Evolutionary conservation across 35 echinoderm and acorn worm species (phyloP).

Genomic region (Strongylocentrotus purpuratus): DNA sequence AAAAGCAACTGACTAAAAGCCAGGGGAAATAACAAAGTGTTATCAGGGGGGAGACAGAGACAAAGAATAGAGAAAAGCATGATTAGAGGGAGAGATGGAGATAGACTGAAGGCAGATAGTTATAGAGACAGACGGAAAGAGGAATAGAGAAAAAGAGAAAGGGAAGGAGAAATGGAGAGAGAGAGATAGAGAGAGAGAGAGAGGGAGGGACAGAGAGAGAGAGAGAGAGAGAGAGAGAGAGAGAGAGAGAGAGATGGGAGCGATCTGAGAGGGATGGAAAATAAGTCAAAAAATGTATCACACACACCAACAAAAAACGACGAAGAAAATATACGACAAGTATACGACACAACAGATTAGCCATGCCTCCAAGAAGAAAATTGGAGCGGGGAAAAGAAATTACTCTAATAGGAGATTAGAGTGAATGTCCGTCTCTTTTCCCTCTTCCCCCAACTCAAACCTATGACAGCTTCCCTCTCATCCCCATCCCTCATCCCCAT

Average conservation of each 20-base stretch:
- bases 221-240: too few species aligned
- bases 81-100: neutral
- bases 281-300: neutral
- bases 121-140: neutral
- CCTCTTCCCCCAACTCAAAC: neutral
- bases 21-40: too few species aligned
- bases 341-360: neutral
- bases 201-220: too few species aligned
- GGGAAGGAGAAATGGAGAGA: neutral
- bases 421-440: neutral
- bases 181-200: too few species aligned
- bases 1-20: too few species aligned
- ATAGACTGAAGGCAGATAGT: neutral
- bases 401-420: conserved; percentile 31
- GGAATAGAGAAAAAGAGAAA: neutral
- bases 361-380: conserved; percentile 14
- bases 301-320: neutral
- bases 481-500: neutral
- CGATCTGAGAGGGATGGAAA: neutral
- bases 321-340: neutral
- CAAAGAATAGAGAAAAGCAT: neutral
- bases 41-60: too few species aligned
- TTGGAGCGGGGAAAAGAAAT: conserved; percentile 19
- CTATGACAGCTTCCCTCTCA: neutral
- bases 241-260: neutral